Base-by-base conservation (phyloP, 2,797 vertebrate genomes). In the Chromobotia macracanthus region DNA sequence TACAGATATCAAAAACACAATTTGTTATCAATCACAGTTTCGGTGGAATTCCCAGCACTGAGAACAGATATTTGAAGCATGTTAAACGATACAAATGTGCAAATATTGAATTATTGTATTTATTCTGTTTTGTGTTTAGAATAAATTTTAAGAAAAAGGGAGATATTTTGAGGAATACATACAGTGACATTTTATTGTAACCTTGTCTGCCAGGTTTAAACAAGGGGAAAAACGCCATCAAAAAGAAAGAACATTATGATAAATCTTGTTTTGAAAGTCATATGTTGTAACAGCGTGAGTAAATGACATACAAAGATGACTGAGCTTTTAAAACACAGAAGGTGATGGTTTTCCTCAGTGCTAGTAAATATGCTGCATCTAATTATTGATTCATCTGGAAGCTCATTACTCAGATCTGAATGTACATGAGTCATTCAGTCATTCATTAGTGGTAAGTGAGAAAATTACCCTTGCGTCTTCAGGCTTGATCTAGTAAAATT, bases 401-500 rank as follows among this genome's bases (percentile, higher is more conserved):
- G 65, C 73, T 82, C 71, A 82, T 82, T 84, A 81, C 28, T 61
- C 77, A 75, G 75, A 80, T 78, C 74, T 77, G 69, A 75, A 75
- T 80, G 82, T 82, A 82, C 70, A n/a, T 51, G 74, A 82, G 73
- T 38, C 69, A 80, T 55, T 74, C 78, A 21, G 28, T 78, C 46
- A 41, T 25, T 31, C 78, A 58, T 82, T 78, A 82, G 72, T 79
- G 64, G 66, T 58, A 84, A 81, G 81, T 82, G 74, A 80, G 70
- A 82, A 75, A 44, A 44, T 66, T 71, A 75, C 75, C 79, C 61
- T 81, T 66, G 66, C 70, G 12, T 58, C 63, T 69, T 53, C 10
- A 15, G 25, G 10, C 23, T 61, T 74, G 80, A 64, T 72, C 50
- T 61, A 71, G 53, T 44, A n/a, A 82, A 46, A 76, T 21, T 44